A percentile compares a stretch with the other conserved stretches of the same genome.
Evolutionary conservation across 2,888 invertebrate genomes (phyloP).

Genomic region (Leucophenga maculata): DNA sequence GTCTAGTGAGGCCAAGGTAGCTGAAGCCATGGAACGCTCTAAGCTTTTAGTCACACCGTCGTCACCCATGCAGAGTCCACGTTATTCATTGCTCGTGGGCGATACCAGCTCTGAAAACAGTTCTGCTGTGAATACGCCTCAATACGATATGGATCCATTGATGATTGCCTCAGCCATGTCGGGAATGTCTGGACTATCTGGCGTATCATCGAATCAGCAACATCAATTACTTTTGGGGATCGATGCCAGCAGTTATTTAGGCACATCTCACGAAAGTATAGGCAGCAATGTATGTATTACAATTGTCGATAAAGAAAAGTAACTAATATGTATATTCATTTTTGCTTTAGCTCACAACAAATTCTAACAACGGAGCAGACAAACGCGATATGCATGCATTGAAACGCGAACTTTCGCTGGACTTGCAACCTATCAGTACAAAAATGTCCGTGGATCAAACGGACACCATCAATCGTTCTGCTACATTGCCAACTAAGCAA

Average conservation of each 20-base stretch:
- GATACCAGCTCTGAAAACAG: slow-evolving; percentile 72
- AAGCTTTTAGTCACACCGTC: slow-evolving; percentile 70
- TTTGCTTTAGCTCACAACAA: slow-evolving; percentile 46
- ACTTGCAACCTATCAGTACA: slow-evolving; percentile 61
- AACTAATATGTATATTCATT: neutral
- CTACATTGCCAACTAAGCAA: slow-evolving; percentile 59
- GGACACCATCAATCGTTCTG: slow-evolving; percentile 47
- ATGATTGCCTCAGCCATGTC: slow-evolving; percentile 65
- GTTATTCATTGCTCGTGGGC: slow-evolving; percentile 71
- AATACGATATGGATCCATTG: slow-evolving; percentile 70
- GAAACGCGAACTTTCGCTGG: slow-evolving; percentile 71
- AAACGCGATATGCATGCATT: slow-evolving; percentile 70
- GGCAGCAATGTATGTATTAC: slow-evolving; percentile 61
- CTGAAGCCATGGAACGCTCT: slow-evolving; percentile 56
- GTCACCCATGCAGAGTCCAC: slow-evolving; percentile 70
- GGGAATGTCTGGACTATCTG: slow-evolving; percentile 56
- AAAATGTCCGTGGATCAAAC: slow-evolving; percentile 56
- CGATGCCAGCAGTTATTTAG: slow-evolving; percentile 60
- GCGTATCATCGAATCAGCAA: slow-evolving; percentile 55
- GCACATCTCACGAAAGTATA: slow-evolving; percentile 68
- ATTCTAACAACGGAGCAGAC: slow-evolving; percentile 52
- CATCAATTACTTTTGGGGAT: slow-evolving; percentile 59
- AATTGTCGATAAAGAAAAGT: neutral
- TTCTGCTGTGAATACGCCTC: slow-evolving; percentile 71
- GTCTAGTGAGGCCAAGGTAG: slow-evolving; percentile 24